Evolutionary conservation across 37 sponge, comb jelly and placozoan species (phyloP).

Genomic region (Hexactinellida sp.): DNA sequence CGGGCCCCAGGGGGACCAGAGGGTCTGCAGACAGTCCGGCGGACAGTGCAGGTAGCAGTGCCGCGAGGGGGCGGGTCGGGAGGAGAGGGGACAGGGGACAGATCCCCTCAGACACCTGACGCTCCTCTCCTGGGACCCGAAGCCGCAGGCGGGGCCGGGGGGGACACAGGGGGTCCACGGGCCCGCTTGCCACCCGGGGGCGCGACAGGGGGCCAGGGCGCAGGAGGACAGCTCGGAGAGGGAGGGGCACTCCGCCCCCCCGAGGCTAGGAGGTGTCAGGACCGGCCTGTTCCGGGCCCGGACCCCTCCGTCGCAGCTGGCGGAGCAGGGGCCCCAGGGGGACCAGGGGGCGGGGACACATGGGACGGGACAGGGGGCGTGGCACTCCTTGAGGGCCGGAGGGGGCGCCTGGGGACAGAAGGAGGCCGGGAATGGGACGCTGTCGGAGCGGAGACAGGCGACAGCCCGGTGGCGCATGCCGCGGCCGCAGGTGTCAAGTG

Average conservation of each 20-base stretch:
- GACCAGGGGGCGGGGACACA: neutral
- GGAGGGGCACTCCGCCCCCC: neutral
- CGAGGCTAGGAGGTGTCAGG: neutral
- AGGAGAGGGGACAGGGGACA: neutral
- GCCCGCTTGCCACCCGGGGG: neutral
- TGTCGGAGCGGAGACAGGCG: neutral
- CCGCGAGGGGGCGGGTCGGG: neutral
- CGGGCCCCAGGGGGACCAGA: neutral
- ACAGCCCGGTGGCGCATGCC: neutral
- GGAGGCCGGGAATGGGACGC: neutral
- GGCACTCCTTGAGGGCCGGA: neutral
- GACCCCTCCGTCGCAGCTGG: neutral
- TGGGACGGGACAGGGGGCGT: neutral
- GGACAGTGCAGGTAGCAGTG: neutral
- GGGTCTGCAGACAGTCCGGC: neutral
- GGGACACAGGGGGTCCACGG: neutral
- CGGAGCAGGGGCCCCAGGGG: neutral
- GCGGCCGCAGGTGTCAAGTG: neutral
- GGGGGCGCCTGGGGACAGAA: neutral
- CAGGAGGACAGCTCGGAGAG: neutral
- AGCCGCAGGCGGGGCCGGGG: neutral
- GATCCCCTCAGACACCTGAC: neutral
- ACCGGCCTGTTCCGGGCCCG: neutral
- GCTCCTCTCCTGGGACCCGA: neutral
- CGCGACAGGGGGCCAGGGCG: neutral